These are phyloP conservation scores for Neogobius melanostomus DNA, from an alignment of 2,113 vertebrate genomes.

Conservation along the genomic window DNA sequence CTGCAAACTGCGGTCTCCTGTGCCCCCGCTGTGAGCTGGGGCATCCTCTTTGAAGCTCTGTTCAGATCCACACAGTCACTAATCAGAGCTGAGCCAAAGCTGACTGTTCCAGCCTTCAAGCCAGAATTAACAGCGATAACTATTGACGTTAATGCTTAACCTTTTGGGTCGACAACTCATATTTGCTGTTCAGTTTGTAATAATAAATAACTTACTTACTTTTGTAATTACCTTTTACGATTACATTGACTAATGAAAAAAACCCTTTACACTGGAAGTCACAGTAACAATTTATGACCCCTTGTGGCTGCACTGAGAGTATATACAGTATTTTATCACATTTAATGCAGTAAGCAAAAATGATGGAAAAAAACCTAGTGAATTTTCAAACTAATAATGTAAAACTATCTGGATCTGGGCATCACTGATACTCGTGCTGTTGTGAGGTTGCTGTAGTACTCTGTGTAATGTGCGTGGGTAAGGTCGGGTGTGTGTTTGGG, in stretches of 20 bases:
- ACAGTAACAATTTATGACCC: background rate
- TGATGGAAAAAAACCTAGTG: too few relatives aligned
- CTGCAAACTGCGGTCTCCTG: background rate
- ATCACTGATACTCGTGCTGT: constrained; percentile 13
- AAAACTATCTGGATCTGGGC: constrained; percentile 8
- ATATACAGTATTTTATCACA: too few relatives aligned
- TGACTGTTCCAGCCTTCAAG: background rate
- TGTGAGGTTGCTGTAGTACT: constrained; percentile 1
- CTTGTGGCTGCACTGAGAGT: background rate
- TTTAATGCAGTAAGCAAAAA: too few relatives aligned
- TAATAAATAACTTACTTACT: background rate
- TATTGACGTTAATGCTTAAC: background rate
- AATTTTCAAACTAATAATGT: too few relatives aligned
- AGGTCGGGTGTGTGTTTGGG: constrained; percentile 1
- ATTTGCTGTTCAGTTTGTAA: background rate
- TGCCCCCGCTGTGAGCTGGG: background rate
- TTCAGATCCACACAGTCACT: background rate
- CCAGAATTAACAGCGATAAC: background rate
- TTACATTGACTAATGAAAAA: background rate
- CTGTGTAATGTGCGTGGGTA: constrained; percentile 2
- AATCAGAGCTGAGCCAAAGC: constrained; percentile 5
- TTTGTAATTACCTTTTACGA: background rate
- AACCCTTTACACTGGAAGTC: background rate
- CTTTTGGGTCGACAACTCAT: background rate
- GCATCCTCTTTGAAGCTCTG: constrained; percentile 1